Base-by-base conservation (phyloP, 2,113 vertebrate genomes). In the Dromiciops gliroides region DNA sequence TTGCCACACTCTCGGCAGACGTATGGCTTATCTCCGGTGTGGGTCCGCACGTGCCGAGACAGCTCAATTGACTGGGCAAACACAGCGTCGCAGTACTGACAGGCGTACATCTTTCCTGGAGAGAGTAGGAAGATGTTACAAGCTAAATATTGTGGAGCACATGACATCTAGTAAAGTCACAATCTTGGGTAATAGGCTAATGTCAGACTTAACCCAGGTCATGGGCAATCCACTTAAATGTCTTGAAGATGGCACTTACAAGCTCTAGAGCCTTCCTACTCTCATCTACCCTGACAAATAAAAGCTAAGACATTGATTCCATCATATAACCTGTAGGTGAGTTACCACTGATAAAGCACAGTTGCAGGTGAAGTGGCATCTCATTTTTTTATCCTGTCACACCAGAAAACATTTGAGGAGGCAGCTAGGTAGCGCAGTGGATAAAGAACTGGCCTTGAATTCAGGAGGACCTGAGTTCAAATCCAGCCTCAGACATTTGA, bases 21-120 rank as follows among this genome's bases (percentile, higher is more conserved):
- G 0, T 99, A 99, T 0, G 99, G 99, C 93, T 99, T 99, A 97
- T 99, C 99, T 0, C 99, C 99, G 0, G 99, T 99, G 98, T 99
- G 99, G 0, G 99, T 99, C 37, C 99, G 97, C 92, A 99, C 98
- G 0, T 99, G 99, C 6, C 99, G 98, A 0, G 99, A 99, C 95
- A 99, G 98, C 97, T 99, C 99, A 0, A 99, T 99, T 93, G 99
- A 99, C 98, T 99, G 99, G 31, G 99, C 99, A 0, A 99, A 99
- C 48, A 99, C 98, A 0, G 99, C 99, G 0, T 99, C 98, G 3
- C 99, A 99, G 94, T 99, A 99, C 98, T 99, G 99, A 96, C 99
- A 99, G 3, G 98, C 98, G 0, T 99, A 99, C 99, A 99, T 99
- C 96, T 99, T 99, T 89, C 99, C 99, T 99, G 97, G 48, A 98